Evolutionary conservation across 2,113 vertebrate genomes (phyloP).

Genomic region (Bubo blakistoni): DNA sequence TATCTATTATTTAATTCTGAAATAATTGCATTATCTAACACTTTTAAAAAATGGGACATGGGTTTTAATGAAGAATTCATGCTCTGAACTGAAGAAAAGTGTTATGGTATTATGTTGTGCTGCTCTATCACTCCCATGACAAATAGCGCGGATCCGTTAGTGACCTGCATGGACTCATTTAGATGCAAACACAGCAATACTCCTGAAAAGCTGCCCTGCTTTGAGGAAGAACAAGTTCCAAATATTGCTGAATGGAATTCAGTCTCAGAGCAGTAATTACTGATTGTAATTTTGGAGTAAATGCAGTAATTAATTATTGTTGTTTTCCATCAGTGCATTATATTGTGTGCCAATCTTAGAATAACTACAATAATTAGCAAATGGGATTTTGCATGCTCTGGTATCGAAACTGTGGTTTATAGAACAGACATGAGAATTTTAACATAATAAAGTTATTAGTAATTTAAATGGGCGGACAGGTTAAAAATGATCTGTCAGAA

Average conservation of each 20-base stretch:
- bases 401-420: not conserved
- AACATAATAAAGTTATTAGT: slow-evolving; percentile 20
- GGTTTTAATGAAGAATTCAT: slow-evolving; percentile 22
- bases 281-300: slow-evolving; percentile 67
- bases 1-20: not conserved
- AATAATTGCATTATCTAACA: not conserved
- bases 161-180: slow-evolving; percentile 51
- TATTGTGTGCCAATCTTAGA: slow-evolving; percentile 67
- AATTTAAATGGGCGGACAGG: slow-evolving; percentile 13
- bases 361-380: slow-evolving; percentile 64
- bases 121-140: slow-evolving; percentile 43
- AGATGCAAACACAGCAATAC: slow-evolving; percentile 57
- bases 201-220: slow-evolving; percentile 55
- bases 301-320: slow-evolving; percentile 70
- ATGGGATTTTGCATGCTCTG: slow-evolving; percentile 45
- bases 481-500: not conserved
- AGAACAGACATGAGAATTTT: slow-evolving; percentile 19
- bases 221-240: slow-evolving; percentile 45
- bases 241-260: slow-evolving; percentile 65
- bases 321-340: slow-evolving; percentile 61
- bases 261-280: slow-evolving; percentile 65
- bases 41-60: not conserved
- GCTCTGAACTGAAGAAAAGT: not conserved
- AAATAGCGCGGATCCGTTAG: not conserved
- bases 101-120: not conserved